A percentile compares a stretch with the other conserved stretches of the same genome.
phyloP scores from a whole-genome alignment of 2,888 invertebrate genomes.

The Chymomyza caudatula region DNA sequence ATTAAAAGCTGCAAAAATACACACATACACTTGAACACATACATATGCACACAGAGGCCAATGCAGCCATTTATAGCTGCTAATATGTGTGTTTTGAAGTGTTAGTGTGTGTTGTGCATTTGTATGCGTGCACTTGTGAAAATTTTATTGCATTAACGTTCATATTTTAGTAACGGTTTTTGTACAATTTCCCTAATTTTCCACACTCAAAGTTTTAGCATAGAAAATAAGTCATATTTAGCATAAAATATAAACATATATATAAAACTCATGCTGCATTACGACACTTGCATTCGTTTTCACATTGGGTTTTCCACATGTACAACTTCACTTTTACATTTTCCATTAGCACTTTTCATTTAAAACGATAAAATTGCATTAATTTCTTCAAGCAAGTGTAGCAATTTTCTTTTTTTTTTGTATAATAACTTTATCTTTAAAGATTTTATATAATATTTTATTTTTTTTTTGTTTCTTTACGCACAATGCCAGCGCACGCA shows the following conservation, averaged over 20 bases:
- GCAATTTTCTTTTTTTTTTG: not conserved
- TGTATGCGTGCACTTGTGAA: conserved; percentile 53
- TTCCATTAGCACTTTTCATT: conserved; percentile 8
- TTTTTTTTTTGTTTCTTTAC: conserved; percentile 14
- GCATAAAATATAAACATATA: not conserved
- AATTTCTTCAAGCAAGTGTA: not conserved
- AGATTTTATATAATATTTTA: conserved; percentile 60
- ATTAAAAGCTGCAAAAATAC: not conserved
- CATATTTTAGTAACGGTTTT: too few species aligned
- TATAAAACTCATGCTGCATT: not conserved
- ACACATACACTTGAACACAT: conserved; percentile 11
- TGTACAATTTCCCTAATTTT: too few species aligned
- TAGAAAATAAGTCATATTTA: not conserved
- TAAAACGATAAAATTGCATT: not conserved
- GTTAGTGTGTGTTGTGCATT: conserved; percentile 19
- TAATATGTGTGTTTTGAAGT: conserved; percentile 15
- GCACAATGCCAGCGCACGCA: conserved; percentile 28
- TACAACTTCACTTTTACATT: not conserved
- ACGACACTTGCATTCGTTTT: not conserved
- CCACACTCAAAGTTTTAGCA: not conserved
- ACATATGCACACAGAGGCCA: conserved; percentile 24
- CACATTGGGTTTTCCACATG: not conserved
- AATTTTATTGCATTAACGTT: conserved; percentile 30
- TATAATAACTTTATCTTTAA: not conserved
- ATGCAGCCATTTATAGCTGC: conserved; percentile 25